phyloP scores from a whole-genome alignment of 37 sponge, comb jelly and placozoan species.

The Ianthella basta region DNA sequence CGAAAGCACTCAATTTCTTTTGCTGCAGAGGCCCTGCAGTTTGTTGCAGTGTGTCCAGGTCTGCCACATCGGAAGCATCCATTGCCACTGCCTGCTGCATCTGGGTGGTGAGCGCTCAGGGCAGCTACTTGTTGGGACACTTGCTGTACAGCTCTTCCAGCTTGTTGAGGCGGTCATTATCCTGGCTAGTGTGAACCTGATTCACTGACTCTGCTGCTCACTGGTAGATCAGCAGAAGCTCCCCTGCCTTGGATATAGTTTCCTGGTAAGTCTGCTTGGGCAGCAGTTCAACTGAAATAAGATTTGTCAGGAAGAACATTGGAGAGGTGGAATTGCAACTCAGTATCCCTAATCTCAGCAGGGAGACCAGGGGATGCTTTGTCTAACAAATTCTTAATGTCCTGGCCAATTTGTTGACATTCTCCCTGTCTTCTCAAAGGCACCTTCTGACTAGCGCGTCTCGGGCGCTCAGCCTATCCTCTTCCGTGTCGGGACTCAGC shows the following conservation, averaged over 20 bases:
- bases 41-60: neutral
- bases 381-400: neutral
- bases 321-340: neutral
- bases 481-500: constrained; percentile 9
- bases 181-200: neutral
- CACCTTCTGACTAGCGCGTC: neutral
- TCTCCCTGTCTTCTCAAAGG: constrained; percentile 5
- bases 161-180: neutral
- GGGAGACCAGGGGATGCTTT: constrained; percentile 2
- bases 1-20: neutral
- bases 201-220: neutral
- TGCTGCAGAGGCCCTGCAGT: neutral
- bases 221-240: neutral
- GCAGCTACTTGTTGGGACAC: neutral
- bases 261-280: neutral
- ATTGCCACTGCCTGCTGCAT: neutral
- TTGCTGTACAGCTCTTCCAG: neutral
- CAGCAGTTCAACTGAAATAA: neutral
- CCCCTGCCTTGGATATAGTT: constrained; percentile 6
- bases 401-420: constrained; percentile 2
- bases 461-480: constrained; percentile 13
- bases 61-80: constrained; percentile 10
- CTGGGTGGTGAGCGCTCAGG: neutral
- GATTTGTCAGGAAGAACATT: neutral
- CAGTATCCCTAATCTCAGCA: neutral